Evolutionary conservation across 2,113 vertebrate species (phyloP).

Genomic region (Capreolus pygargus): DNA sequence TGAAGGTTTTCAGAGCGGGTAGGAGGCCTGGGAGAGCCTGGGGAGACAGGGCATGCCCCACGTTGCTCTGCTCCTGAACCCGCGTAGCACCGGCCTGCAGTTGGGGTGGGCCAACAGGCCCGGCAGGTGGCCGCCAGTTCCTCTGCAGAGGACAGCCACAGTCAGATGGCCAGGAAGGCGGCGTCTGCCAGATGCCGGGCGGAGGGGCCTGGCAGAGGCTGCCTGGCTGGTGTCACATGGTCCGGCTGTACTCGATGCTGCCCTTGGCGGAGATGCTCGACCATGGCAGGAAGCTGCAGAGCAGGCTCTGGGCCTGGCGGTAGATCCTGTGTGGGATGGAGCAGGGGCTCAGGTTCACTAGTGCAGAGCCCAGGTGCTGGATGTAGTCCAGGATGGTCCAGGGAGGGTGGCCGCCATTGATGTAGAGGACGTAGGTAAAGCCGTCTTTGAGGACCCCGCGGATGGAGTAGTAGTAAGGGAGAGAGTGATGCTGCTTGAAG

Average conservation of each 20-base stretch:
- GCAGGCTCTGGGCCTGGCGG: conserved; percentile 95
- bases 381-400: conserved; percentile 99
- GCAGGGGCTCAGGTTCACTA: conserved; percentile 96
- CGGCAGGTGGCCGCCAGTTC: neutral
- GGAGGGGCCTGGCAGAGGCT: neutral
- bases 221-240: conserved; percentile 86
- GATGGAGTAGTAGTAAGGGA: conserved; percentile 99
- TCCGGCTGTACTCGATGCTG: conserved; percentile 95
- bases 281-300: conserved; percentile 97
- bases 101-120: neutral
- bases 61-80: neutral
- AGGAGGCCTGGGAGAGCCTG: conserved; percentile 65
- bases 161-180: neutral
- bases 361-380: conserved; percentile 94
- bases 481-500: conserved; percentile 98
- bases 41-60: neutral
- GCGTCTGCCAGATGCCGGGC: neutral
- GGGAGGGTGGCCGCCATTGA: conserved; percentile 96
- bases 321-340: conserved; percentile 97
- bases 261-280: conserved; percentile 96
- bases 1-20: conserved; percentile 26
- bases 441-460: conserved; percentile 97
- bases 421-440: conserved; percentile 98
- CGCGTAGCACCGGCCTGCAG: conserved; percentile 36
- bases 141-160: neutral